phyloP scores from a whole-genome alignment of 2,888 invertebrate genomes.

The Campoletis raptor region DNA sequence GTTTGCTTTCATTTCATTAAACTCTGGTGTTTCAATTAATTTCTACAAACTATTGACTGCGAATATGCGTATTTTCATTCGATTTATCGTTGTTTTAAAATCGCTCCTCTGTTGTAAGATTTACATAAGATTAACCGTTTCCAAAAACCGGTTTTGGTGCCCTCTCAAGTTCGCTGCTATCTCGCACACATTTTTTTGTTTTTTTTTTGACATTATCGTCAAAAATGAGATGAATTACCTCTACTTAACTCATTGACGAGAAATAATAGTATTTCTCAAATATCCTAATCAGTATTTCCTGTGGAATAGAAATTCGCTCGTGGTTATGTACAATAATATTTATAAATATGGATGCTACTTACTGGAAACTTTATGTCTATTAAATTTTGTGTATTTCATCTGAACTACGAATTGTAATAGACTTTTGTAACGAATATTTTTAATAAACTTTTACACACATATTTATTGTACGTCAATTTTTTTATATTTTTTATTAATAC shows the following conservation, averaged over 20 bases:
- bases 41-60: not conserved
- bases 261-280: not conserved
- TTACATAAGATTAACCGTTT: not conserved
- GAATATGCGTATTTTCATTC: not conserved
- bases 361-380: conserved; percentile 29
- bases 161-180: not conserved
- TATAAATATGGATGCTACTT: conserved; percentile 9
- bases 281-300: conserved; percentile 71
- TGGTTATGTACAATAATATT: conserved; percentile 42
- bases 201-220: not conserved
- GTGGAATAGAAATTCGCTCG: conserved; percentile 80
- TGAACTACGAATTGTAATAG: conserved; percentile 58
- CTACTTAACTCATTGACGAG: not conserved
- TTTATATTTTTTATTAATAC: conserved; percentile 57
- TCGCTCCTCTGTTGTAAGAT: not conserved
- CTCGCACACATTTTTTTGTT: not conserved
- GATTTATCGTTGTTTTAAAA: not conserved
- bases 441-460: conserved; percentile 66
- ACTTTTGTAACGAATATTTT: conserved; percentile 65
- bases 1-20: not conserved
- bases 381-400: conserved; percentile 44
- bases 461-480: conserved; percentile 69
- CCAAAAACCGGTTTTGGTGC: not conserved
- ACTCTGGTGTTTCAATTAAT: not conserved
- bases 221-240: not conserved